Evolutionary conservation across 2,113 vertebrate species (phyloP).

Genomic region (Sebastes schlegelii): DNA sequence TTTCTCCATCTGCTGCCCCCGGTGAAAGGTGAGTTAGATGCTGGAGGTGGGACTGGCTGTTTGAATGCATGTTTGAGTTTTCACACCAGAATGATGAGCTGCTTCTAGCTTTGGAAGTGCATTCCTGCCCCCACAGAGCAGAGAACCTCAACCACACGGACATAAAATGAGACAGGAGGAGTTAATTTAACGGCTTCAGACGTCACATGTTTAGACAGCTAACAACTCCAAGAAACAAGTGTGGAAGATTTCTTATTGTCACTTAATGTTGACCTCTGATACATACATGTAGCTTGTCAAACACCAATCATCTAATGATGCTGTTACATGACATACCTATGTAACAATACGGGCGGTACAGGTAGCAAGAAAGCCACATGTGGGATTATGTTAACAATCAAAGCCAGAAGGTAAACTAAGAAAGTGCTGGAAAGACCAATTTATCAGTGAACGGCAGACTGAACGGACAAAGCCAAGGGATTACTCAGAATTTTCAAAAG

Average conservation of each 20-base stretch:
- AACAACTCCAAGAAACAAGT: neutral
- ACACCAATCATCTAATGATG: conserved; percentile 4
- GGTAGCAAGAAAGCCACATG: conserved; percentile 9
- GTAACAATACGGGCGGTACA: neutral
- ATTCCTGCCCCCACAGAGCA: neutral
- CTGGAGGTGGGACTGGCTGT: conserved; percentile 25
- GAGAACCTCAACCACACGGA: neutral
- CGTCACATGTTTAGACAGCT: neutral
- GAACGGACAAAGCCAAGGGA: conserved; percentile 39
- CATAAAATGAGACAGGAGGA: neutral
- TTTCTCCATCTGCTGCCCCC: conserved; percentile 49
- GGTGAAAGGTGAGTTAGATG: conserved; percentile 62
- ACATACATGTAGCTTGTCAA: neutral
- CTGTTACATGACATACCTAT: neutral
- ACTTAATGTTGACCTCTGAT: neutral
- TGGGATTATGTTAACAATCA: conserved; percentile 43
- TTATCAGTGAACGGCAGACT: conserved; percentile 24
- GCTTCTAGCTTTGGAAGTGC: conserved; percentile 8
- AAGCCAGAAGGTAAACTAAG: conserved; percentile 17
- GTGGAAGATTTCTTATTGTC: too few relatives aligned
- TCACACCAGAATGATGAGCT: neutral
- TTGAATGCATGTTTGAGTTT: conserved; percentile 30
- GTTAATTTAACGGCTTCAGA: neutral
- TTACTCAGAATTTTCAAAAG: conserved; percentile 17
- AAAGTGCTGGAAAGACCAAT: conserved; percentile 24